Base-by-base conservation (phyloP, 2,888 invertebrate species). In the Silvanus unidentatus region DNA sequence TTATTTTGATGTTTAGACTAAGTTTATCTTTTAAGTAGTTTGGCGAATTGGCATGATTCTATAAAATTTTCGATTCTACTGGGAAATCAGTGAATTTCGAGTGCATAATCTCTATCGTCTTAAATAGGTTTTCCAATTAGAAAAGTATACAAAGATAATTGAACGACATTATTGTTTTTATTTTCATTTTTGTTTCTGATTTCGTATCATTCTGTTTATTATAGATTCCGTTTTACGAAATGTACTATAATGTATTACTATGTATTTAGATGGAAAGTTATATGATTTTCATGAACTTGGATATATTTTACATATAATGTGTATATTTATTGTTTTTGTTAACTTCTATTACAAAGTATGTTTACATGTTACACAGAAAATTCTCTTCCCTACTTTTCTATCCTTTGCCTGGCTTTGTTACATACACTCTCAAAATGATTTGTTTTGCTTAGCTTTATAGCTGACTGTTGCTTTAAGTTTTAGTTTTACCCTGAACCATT, bases 371-470 rank as follows among this genome's bases (percentile, higher is more conserved):
- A 60, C 60, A 59, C 58, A 53, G 22, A 49, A 45, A 52, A 43
- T 50, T 55, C 54, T 54, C 46, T 55, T 58, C 58, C 45, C 49
- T 52, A 37, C 48, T 49, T 42, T 49, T 51, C n/a, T 57, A 52
- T 59, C 60, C 58, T 60, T 56, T 61, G 66, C 65, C 63, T 64
- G 63, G 64, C 66, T 63, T 65, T 50, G 48, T 64, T 48, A 49
- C 53, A 54, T 45, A 53, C 57, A 48, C 48, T 53, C 49, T 58
- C 54, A 47, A 52, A 53, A 49, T 60, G 54, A 53, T 41, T 61
- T 62, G 59, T 59, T 60, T 65, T 65, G 66, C 65, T 56, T 54
- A 53, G 68, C 66, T 66, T 68, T 46, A 54, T 66, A 68, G 68
- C 68, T 54, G 37, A 37, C 9, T 15, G 14, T 22, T 22, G 22